Evolutionary conservation across 2,113 vertebrate species (phyloP).

Genomic region (Acinonyx jubatus): DNA sequence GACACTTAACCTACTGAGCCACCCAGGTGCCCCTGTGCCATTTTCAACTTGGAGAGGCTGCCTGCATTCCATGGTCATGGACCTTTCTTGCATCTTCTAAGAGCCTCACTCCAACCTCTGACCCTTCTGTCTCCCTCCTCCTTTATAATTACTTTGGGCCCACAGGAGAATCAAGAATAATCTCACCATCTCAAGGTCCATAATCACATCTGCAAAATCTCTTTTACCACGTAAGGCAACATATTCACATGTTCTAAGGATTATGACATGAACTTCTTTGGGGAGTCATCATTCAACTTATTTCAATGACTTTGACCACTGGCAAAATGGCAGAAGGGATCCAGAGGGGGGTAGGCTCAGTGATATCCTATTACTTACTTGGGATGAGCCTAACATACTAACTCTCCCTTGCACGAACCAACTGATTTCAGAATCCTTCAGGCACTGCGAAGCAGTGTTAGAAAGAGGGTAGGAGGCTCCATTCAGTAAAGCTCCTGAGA

Average conservation of each 20-base stretch:
- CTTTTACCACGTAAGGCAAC: neutral
- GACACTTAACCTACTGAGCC: too few relatives aligned
- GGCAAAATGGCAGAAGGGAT: neutral
- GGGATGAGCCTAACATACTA: neutral
- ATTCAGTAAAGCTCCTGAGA: neutral
- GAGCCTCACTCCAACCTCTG: neutral
- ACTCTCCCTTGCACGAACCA: neutral
- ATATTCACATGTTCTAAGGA: neutral
- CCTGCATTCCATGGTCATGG: neutral
- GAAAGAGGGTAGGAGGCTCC: neutral
- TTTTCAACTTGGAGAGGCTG: neutral
- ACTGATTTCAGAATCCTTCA: neutral
- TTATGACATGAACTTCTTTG: neutral
- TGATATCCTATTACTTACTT: neutral
- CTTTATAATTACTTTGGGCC: neutral
- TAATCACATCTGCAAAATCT: neutral
- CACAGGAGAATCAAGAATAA: neutral
- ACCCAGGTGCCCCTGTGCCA: neutral
- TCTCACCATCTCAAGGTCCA: neutral
- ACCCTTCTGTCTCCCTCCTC: neutral
- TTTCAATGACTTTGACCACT: neutral
- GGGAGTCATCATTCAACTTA: neutral
- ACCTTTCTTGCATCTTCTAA: neutral
- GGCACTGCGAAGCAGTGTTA: neutral
- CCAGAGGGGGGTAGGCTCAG: neutral